A percentile compares a stretch with the other conserved stretches of the same genome.
These are phyloP conservation scores for Ptyas mucosa DNA, from an alignment of 2,113 vertebrate genomes.

Conservation along the genomic window DNA sequence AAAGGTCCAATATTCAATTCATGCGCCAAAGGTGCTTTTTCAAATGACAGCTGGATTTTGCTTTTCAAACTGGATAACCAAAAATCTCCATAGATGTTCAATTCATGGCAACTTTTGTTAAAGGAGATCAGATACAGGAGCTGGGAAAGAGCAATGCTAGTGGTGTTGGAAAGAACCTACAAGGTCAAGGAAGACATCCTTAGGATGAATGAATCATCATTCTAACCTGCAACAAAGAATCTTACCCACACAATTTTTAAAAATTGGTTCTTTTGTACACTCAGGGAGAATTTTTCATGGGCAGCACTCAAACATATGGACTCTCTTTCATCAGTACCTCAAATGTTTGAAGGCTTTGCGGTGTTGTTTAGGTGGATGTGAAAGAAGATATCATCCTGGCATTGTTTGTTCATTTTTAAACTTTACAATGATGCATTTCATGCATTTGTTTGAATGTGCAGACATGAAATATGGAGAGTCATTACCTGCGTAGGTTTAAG, in stretches of 20 bases:
- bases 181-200: not conserved
- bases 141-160: not conserved
- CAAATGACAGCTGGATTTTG: not conserved
- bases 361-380: not conserved
- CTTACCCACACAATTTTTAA: too few relatives aligned
- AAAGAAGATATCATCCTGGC: not conserved
- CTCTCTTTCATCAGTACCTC: not conserved
- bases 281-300: not conserved
- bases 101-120: not conserved
- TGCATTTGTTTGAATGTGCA: constrained; percentile 10
- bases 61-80: not conserved
- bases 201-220: not conserved
- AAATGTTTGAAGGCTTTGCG: not conserved
- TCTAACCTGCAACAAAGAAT: not conserved
- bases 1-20: not conserved
- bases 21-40: not conserved
- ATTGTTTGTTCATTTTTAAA: not conserved
- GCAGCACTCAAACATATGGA: too few relatives aligned
- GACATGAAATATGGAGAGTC: constrained; percentile 8
- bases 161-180: not conserved
- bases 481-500: not conserved
- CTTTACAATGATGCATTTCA: not conserved
- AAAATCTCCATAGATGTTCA: not conserved
- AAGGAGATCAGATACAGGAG: not conserved
- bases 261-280: not conserved